A percentile compares a stretch with the other conserved stretches of the same genome.
These are phyloP conservation scores for Leucophora obtusa DNA, from an alignment of 2,888 invertebrate genomes.

Conservation along the genomic window DNA sequence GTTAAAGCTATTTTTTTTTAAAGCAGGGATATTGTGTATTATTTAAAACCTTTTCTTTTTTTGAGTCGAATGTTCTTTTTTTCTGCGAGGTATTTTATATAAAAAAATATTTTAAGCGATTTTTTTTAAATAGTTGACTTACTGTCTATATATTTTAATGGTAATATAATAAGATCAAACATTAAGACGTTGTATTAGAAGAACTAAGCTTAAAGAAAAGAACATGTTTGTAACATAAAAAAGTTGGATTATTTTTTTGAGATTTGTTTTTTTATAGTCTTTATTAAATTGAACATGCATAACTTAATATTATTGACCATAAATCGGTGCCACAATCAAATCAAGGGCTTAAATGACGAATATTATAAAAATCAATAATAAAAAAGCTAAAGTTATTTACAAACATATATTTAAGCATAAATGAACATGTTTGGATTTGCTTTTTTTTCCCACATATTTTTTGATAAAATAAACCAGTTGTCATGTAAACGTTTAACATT, in stretches of 20 bases:
- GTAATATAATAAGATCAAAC: neutral
- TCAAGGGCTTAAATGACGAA: neutral
- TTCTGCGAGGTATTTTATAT: too few species aligned
- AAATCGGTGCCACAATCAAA: neutral
- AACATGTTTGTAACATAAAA: neutral
- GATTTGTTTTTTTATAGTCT: neutral
- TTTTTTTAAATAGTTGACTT: neutral
- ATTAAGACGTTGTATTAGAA: neutral
- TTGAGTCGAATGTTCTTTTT: too few species aligned
- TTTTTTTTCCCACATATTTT: neutral
- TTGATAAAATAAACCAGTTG: constrained; percentile 11
- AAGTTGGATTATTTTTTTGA: neutral
- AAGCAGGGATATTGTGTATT: too few species aligned
- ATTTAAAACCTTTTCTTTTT: too few species aligned
- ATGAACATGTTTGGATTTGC: neutral
- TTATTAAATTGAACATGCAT: neutral
- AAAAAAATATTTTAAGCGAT: neutral
- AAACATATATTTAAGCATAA: neutral
- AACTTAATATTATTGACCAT: neutral
- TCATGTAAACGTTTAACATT: constrained; percentile 33
- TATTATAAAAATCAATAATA: neutral
- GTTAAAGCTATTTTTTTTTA: too few species aligned
- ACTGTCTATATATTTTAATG: neutral
- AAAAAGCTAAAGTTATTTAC: neutral
- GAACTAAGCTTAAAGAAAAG: neutral